Evolutionary conservation across 2,888 invertebrate genomes (phyloP).

Genomic region (Frankliniella intonsa): DNA sequence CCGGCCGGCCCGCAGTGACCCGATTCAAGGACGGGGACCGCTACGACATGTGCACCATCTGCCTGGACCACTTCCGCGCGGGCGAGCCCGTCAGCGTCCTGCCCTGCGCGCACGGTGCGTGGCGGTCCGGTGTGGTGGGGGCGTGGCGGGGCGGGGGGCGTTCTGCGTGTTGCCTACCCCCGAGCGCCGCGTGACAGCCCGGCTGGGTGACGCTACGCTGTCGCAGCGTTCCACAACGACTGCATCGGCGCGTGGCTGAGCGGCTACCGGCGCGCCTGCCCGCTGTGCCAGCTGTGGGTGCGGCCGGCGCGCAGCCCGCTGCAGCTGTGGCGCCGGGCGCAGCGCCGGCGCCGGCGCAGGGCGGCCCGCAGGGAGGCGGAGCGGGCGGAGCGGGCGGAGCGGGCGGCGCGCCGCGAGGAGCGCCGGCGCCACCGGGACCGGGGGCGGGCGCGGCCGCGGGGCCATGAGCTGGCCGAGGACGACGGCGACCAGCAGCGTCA

Average conservation of each 20-base stretch:
- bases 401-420: conserved; percentile 30
- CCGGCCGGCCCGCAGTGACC: conserved; percentile 34
- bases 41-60: conserved; percentile 22
- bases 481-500: neutral
- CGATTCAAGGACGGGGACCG: conserved; percentile 18
- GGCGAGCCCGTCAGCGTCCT: conserved; percentile 31
- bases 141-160: neutral
- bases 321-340: conserved; percentile 30
- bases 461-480: neutral
- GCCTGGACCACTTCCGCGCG: conserved; percentile 18
- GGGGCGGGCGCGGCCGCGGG: neutral
- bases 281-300: conserved; percentile 24
- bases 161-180: too few species aligned
- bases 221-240: conserved; percentile 11
- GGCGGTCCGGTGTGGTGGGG: conserved; percentile 32
- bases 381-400: conserved; percentile 28
- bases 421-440: neutral
- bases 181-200: too few species aligned
- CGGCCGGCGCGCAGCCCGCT: conserved; percentile 27
- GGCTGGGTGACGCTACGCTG: too few species aligned
- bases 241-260: conserved; percentile 26
- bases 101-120: conserved; percentile 33
- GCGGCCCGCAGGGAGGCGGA: neutral
- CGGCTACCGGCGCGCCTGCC: conserved; percentile 16
- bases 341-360: conserved; percentile 30